A percentile compares a stretch with the other conserved stretches of the same genome.
Evolutionary conservation across 2,888 invertebrate genomes (phyloP).

Genomic region (Ochlodes sylvanus): DNA sequence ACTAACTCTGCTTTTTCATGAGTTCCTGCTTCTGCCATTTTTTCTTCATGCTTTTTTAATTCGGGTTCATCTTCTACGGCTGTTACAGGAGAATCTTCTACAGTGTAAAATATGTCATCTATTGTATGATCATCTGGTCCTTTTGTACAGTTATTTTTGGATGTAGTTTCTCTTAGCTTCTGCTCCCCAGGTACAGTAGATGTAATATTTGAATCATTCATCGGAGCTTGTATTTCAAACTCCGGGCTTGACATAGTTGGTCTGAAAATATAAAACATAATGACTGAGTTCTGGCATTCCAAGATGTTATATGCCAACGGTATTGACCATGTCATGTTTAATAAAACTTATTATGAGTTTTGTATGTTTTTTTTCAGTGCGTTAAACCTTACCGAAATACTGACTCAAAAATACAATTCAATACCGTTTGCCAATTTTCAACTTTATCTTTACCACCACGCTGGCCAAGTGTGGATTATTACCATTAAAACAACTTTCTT

Average conservation of each 20-base stretch:
- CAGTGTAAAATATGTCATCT: not conserved
- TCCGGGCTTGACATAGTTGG: conserved; percentile 59
- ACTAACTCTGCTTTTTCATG: not conserved
- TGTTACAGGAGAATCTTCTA: not conserved
- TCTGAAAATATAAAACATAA: conserved; percentile 43
- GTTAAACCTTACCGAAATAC: too few relatives aligned
- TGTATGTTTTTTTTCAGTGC: too few relatives aligned
- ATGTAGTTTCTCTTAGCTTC: conserved; percentile 50
- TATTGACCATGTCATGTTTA: too few relatives aligned
- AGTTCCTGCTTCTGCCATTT: not conserved
- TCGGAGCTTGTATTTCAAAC: conserved; percentile 47
- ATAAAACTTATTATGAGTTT: too few relatives aligned
- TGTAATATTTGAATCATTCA: conserved; percentile 50
- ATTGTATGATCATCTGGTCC: conserved; percentile 33
- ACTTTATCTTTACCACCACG: too few relatives aligned
- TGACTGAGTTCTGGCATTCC: not conserved
- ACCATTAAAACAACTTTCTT: too few relatives aligned
- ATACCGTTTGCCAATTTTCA: too few relatives aligned
- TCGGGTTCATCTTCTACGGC: not conserved
- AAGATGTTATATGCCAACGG: too few relatives aligned
- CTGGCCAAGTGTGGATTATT: too few relatives aligned
- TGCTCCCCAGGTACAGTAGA: conserved; percentile 67
- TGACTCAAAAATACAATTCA: too few relatives aligned
- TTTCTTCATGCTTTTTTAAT: not conserved
- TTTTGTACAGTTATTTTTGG: conserved; percentile 41